Evolutionary conservation across 2,113 vertebrate genomes (phyloP).

Genomic region (Solea senegalensis): DNA sequence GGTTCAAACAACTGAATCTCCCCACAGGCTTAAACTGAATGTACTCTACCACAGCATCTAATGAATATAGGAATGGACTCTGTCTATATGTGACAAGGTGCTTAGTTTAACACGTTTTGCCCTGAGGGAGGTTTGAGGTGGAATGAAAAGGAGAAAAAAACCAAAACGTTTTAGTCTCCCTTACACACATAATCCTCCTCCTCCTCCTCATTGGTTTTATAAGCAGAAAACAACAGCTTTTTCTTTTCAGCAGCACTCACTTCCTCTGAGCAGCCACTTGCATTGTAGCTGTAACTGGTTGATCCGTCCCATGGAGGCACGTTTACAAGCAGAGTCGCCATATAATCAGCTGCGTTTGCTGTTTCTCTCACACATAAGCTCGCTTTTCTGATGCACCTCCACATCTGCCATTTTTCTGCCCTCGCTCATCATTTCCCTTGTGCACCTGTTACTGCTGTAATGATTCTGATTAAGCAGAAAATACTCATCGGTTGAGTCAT

Average conservation of each 20-base stretch:
- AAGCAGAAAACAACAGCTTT: not conserved
- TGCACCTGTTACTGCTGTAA: too few species aligned
- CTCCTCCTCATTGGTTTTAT: conserved; percentile 4
- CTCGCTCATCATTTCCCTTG: too few species aligned
- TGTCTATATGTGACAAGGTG: not conserved
- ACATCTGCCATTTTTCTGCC: too few species aligned
- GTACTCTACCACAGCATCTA: conserved; percentile 6
- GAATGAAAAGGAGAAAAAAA: not conserved
- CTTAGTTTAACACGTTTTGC: conserved; percentile 4
- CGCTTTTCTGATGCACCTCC: too few species aligned
- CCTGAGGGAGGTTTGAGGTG: conserved; percentile 18
- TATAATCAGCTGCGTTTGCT: conserved; percentile 7
- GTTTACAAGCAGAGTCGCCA: conserved; percentile 18
- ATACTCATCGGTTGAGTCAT: too few species aligned
- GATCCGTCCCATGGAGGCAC: not conserved
- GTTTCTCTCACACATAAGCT: not conserved
- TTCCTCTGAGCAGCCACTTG: not conserved
- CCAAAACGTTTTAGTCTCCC: not conserved
- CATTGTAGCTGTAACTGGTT: conserved; percentile 15
- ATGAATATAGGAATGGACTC: conserved; percentile 7
- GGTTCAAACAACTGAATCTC: conserved; percentile 1
- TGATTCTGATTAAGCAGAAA: too few species aligned
- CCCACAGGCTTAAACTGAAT: conserved; percentile 10
- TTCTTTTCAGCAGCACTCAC: not conserved
- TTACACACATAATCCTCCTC: not conserved